These are phyloP conservation scores for Odontocolon sp. DNA, from an alignment of 2,888 invertebrate species.

Conservation along the genomic window DNA sequence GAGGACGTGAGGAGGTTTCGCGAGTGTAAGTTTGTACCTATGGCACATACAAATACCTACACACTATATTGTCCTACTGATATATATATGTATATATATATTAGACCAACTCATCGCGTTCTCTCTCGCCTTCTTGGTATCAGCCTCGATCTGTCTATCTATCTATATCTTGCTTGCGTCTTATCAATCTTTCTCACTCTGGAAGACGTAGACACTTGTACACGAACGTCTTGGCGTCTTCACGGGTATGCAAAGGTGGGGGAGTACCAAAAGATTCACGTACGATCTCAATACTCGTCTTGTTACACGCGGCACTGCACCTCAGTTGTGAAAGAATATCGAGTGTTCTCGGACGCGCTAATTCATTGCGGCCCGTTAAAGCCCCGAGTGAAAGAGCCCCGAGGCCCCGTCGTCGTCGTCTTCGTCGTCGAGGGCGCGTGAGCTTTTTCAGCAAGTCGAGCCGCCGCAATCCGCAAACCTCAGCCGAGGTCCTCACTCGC, in stretches of 20 bases:
- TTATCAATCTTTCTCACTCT: constrained; percentile 37
- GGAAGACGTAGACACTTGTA: constrained; percentile 9
- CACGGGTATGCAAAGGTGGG: constrained; percentile 55
- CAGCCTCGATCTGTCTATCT: background rate
- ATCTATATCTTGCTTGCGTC: constrained; percentile 28
- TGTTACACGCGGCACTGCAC: constrained; percentile 63
- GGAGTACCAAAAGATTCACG: constrained; percentile 57
- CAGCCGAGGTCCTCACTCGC: constrained; percentile 33
- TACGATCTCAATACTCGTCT: constrained; percentile 65
- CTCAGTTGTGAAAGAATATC: constrained; percentile 74
- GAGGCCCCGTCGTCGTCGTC: constrained; percentile 26
- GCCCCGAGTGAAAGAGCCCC: constrained; percentile 26
- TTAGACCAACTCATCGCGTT: constrained; percentile 31
- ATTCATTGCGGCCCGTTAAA: constrained; percentile 54
- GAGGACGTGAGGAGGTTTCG: constrained; percentile 53
- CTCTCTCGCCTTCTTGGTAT: constrained; percentile 33
- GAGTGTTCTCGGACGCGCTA: constrained; percentile 73
- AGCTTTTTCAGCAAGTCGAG: constrained; percentile 54
- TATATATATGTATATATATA: background rate
- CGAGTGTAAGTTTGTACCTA: constrained; percentile 40
- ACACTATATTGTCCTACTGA: constrained; percentile 13
- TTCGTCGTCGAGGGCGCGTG: constrained; percentile 39
- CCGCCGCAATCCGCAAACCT: too few species aligned
- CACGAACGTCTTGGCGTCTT: constrained; percentile 37
- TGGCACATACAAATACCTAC: constrained; percentile 22